Base-by-base conservation (phyloP, 2,797 vertebrate species). In the Manis pentadactyla region DNA sequence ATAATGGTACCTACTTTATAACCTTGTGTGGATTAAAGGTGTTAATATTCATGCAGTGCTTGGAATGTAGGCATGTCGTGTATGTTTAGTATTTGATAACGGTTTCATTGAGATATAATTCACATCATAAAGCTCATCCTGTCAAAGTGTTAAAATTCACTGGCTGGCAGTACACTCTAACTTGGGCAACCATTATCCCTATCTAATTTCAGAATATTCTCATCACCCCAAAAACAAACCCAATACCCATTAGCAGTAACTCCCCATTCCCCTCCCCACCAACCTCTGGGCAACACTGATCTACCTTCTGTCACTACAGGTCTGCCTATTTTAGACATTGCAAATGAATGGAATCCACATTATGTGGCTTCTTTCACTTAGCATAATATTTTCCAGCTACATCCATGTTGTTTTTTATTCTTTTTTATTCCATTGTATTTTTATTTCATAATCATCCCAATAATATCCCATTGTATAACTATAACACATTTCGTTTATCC, bases 151-250 rank as follows among this genome's bases (percentile, higher is more conserved):
- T 71, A 87, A 1, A 61, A 64, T 25, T 49, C 34, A 91, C 19
- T 78, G 78, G 49, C 25, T 90, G 91, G 93, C 75, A 85, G 42
- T 71, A 75, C 46, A 95, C 61, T 82, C 71, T 82, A 53, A 83
- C 31, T 34, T 77, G 12, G 59, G 27, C 31, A 74, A 39, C 15
- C 31, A 94, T 55, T 42, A 78, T 49, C 42, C 83, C 55, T 87
- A 64, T n/a, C 75, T 94, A 92, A 77, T 86, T 95, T 91, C 57
- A 87, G 49, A 97, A 94, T 17, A 91, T 66, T 85, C 69, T 95
- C 59, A 90, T 74, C 31, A 87, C 31, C 46, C 78, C 34, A 9
- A 74, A 93, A 89, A 89, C 78, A 95, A 71, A 83, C 59, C 8
- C 75, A 93, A 63, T 37, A 89, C n/a, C n/a, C 42, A 91, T 84